Base-by-base conservation (phyloP, 2,113 vertebrate species). In the Talpa occidentalis region DNA sequence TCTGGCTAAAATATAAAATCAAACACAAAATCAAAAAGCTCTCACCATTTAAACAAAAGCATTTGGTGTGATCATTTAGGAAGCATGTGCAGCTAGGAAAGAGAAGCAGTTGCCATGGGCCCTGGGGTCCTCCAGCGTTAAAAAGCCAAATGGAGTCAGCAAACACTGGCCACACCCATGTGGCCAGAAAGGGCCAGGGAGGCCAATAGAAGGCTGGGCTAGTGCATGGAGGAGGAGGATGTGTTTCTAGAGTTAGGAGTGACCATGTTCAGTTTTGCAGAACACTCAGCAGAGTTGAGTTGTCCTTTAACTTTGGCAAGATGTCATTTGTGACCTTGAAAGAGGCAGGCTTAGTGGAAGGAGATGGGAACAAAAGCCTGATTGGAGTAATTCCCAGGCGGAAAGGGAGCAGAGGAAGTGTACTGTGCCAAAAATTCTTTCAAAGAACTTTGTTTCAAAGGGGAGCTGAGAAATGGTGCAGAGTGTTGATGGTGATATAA, bases 211-310 rank as follows among this genome's bases (percentile, higher is more conserved):
- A 24, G 59, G 19, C 28, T 2, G 44, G 6, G n/a, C 49, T 17
- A 42, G 15, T 0, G 5, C 30, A 49, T 37, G 6, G n/a, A 35
- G 28, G 47, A 6, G 59, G 81, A 15, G 4, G 0, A 0, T 3
- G 3, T 0, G 4, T 19, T 28, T 40, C 22, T 8, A 66, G 70
- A 56, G 22, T 44, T 21, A 5, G 72, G 60, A 74, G 69, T 35
- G 3, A 0, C 60, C 30, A 30, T 4, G 47, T 16, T 44, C 44
- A 30, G 60, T 56, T 54, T 59, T 28, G 30, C 1, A 10, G 47
- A 37, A 30, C 30, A 16, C 49, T 42, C 90, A 24, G 22, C 47
- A 24, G 32, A 37, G 44, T 3, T 16, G 30, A 44, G 21, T n/a
- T 10, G 59, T 35, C 35, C 32, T 30, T 30, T 66, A 72, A 21